phyloP scores from a whole-genome alignment of 2,113 vertebrate genomes.

The Plotosus lineatus region DNA sequence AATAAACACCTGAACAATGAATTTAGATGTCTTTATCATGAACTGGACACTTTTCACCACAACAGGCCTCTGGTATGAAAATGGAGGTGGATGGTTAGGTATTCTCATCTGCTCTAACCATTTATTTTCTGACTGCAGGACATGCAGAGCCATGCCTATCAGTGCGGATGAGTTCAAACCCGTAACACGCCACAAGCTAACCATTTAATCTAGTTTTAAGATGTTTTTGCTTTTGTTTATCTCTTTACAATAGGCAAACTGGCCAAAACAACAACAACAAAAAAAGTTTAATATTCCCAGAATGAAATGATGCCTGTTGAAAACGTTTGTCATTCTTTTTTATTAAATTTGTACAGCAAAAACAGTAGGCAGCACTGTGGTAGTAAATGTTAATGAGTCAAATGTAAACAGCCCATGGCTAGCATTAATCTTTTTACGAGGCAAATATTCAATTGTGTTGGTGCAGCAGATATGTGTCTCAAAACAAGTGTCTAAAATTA shows the following conservation, averaged over 20 bases:
- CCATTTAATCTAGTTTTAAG: not conserved
- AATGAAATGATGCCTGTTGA: not conserved
- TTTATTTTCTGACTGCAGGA: conserved; percentile 23
- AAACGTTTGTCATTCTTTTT: not conserved
- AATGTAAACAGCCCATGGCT: not conserved
- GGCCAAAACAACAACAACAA: too few relatives aligned
- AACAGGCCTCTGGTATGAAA: not conserved
- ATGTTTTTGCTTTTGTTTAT: not conserved
- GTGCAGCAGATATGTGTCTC: not conserved
- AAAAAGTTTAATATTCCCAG: not conserved
- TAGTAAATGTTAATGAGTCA: not conserved
- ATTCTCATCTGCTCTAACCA: conserved; percentile 34
- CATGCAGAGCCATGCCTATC: not conserved
- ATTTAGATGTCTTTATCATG: too few relatives aligned
- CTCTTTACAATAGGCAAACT: not conserved
- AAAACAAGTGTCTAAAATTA: not conserved
- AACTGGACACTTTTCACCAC: too few relatives aligned
- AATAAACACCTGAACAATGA: too few relatives aligned
- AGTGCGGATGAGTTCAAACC: not conserved
- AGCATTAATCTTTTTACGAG: not conserved
- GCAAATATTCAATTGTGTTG: not conserved
- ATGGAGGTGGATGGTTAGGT: not conserved
- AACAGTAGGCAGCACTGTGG: not conserved
- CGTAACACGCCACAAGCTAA: not conserved
- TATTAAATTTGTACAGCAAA: not conserved